phyloP scores from a whole-genome alignment of 2,797 vertebrate species.

The Acanthurus leucopareius region DNA sequence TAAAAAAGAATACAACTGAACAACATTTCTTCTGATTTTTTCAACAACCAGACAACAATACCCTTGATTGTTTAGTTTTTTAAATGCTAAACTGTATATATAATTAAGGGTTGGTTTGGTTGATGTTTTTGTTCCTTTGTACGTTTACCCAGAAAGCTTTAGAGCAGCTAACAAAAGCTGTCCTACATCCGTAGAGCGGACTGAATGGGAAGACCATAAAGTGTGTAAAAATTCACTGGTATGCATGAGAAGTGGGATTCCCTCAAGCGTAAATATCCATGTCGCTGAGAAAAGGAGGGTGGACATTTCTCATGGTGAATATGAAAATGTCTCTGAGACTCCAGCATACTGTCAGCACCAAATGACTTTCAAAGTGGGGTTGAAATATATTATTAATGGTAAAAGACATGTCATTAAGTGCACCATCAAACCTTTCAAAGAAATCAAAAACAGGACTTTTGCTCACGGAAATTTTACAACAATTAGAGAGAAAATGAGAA shows the following conservation, averaged over 20 bases:
- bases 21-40: constrained; percentile 11
- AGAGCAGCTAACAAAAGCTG: constrained; percentile 79
- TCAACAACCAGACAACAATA: constrained; percentile 77
- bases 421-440: background rate
- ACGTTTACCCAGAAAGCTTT: constrained; percentile 53
- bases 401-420: background rate
- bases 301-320: constrained; percentile 32
- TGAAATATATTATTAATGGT: background rate
- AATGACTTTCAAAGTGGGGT: background rate
- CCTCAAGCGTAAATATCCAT: constrained; percentile 51
- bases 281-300: constrained; percentile 18
- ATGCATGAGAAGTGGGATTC: constrained; percentile 75
- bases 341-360: background rate
- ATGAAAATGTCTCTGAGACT: constrained; percentile 27
- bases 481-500: constrained; percentile 4
- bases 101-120: constrained; percentile 62
- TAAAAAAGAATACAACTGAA: background rate
- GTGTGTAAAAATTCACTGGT: constrained; percentile 60
- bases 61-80: constrained; percentile 54
- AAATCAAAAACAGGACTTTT: background rate
- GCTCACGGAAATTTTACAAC: background rate
- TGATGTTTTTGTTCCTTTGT: constrained; percentile 71
- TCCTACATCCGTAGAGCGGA: constrained; percentile 71
- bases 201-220: constrained; percentile 67
- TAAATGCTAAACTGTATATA: constrained; percentile 40